phyloP scores from a whole-genome alignment of 2,113 vertebrate species.

The Myxocyprinus asiaticus region DNA sequence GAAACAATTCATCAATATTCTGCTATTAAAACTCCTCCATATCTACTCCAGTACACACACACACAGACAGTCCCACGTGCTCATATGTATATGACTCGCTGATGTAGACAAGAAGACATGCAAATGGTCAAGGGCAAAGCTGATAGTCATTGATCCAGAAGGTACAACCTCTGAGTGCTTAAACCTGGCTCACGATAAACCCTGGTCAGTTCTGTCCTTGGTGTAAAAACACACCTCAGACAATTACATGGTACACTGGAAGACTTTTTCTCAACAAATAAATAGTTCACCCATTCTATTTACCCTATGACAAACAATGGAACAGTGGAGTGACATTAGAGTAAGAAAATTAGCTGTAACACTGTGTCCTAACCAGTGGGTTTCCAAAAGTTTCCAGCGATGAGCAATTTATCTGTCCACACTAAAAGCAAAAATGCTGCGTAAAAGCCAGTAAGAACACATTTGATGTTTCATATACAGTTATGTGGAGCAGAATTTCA shows the following conservation, averaged over 20 bases:
- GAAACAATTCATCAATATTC: neutral
- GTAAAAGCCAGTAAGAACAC: too few species aligned
- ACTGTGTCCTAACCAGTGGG: neutral
- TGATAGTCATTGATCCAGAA: conserved; percentile 28
- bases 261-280: conserved; percentile 43
- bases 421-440: too few species aligned
- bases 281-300: neutral
- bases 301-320: neutral
- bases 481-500: too few species aligned
- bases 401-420: too few species aligned
- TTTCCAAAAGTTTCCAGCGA: too few species aligned
- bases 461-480: too few species aligned
- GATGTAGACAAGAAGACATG: conserved; percentile 26
- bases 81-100: conserved; percentile 3
- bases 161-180: conserved; percentile 19
- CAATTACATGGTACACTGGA: conserved; percentile 43
- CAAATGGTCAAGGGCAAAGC: conserved; percentile 23
- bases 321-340: neutral
- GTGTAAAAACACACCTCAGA: conserved; percentile 40
- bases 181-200: conserved; percentile 28
- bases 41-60: conserved; percentile 14
- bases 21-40: neutral
- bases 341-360: neutral
- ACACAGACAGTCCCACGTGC: conserved; percentile 4
- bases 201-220: conserved; percentile 37